phyloP scores from a whole-genome alignment of 30 jellyfish, hydroid and myxozoan genomes.

The Rhopilema esculentum region DNA sequence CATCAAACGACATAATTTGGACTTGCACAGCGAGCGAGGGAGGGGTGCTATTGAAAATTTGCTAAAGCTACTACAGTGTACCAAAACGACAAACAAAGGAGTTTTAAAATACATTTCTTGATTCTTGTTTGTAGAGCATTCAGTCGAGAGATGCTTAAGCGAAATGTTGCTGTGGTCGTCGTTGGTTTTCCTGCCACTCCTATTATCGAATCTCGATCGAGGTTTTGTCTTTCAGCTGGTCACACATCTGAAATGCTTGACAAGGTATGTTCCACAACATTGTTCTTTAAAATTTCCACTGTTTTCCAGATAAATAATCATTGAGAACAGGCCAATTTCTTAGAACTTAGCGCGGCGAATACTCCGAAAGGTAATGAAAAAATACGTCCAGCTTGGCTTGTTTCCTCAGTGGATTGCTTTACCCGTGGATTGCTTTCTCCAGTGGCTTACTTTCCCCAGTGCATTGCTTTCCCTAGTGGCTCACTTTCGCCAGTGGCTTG shows the following conservation, averaged over 20 bases:
- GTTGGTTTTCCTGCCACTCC: constrained; percentile 99
- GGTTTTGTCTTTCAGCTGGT: constrained; percentile 99
- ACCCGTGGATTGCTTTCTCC: no score
- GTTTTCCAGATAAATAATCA: background rate
- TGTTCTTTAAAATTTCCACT: background rate
- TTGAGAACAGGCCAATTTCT: background rate
- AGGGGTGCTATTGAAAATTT: no score
- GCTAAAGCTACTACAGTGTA: no score
- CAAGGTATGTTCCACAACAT: constrained; percentile 53
- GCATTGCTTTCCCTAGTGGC: no score
- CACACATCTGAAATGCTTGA: constrained; percentile 96
- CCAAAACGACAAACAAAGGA: background rate
- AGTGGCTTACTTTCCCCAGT: no score
- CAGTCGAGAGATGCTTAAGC: constrained; percentile 93
- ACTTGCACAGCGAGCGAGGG: no score
- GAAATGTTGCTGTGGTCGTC: constrained; percentile 95
- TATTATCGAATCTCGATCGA: constrained; percentile 90
- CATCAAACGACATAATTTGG: no score
- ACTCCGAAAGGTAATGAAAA: no score
- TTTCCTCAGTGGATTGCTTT: no score
- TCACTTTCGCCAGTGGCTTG: no score
- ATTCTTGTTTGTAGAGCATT: constrained; percentile 78
- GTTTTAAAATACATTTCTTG: background rate
- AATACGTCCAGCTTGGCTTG: no score
- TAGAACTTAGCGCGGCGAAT: no score